Conservation (phyloP, 1,140 invertebrate genomes). For the Melanaphis sacchari region DNA sequence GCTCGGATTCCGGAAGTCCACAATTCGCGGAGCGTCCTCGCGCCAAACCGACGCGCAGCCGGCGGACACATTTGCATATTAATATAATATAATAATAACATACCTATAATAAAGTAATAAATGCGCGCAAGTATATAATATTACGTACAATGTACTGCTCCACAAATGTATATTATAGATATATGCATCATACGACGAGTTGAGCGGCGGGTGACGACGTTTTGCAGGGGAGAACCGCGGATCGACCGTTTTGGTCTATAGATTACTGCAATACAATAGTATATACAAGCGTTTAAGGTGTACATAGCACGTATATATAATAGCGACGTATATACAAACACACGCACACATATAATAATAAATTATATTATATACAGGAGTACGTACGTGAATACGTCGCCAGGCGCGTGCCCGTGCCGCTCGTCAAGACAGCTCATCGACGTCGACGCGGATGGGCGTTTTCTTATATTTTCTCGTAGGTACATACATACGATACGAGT, state of each 20-base stretch:
- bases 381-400: neutral
- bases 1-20: conserved; percentile 27
- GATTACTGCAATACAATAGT: neutral
- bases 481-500: neutral
- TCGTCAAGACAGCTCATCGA: conserved; percentile 36
- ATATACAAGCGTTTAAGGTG: neutral
- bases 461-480: neutral
- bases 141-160: neutral
- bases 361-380: neutral
- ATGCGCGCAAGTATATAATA: neutral
- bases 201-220: neutral
- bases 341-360: neutral
- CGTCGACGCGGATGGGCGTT: conserved; percentile 35
- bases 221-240: neutral
- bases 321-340: too few species aligned
- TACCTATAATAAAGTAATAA: neutral
- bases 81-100: neutral
- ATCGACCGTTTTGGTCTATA: neutral
- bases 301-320: neutral
- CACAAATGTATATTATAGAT: neutral
- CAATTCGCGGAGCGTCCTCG: neutral
- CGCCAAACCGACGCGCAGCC: neutral
- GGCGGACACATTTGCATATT: conserved; percentile 19
- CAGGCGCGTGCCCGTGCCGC: neutral
- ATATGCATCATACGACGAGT: neutral